These are phyloP conservation scores for Paralvinella palmiformis DNA, from an alignment of 1,140 invertebrate species.

Conservation along the genomic window DNA sequence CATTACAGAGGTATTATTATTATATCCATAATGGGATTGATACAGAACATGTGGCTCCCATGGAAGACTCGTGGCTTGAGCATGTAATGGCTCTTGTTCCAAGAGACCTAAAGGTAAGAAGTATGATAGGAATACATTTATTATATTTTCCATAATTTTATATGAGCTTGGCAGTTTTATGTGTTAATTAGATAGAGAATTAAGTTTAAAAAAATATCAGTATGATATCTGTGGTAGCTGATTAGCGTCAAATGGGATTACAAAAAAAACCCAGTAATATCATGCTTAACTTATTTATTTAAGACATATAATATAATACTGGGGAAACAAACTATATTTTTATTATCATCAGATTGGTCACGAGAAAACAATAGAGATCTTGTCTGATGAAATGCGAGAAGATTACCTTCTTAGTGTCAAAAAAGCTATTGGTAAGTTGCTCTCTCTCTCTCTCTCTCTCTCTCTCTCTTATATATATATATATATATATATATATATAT, in stretches of 20 bases:
- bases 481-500: too few species aligned
- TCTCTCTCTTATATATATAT: neutral
- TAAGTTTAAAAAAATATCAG: too few species aligned
- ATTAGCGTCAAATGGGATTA: neutral
- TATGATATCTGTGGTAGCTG: too few species aligned
- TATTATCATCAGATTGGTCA: too few species aligned
- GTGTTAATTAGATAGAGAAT: too few species aligned
- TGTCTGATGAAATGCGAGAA: slow-evolving; percentile 57
- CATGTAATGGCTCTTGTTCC: slow-evolving; percentile 53
- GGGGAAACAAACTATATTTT: too few species aligned
- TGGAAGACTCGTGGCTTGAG: slow-evolving; percentile 56
- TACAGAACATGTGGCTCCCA: slow-evolving; percentile 73
- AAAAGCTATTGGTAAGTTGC: slow-evolving; percentile 59
- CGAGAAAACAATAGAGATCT: slow-evolving; percentile 43
- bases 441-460: neutral
- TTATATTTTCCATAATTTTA: too few species aligned
- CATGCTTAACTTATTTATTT: too few species aligned
- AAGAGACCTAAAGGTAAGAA: slow-evolving; percentile 40
- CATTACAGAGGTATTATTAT: slow-evolving; percentile 75
- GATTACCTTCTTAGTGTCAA: slow-evolving; percentile 80
- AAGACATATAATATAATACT: too few species aligned
- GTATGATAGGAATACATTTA: too few species aligned
- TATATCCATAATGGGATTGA: slow-evolving; percentile 84
- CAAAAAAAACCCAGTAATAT: too few species aligned
- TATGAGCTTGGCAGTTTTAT: too few species aligned